Conservation (phyloP, 2,113 vertebrate species). For the Gymnogyps californianus region DNA sequence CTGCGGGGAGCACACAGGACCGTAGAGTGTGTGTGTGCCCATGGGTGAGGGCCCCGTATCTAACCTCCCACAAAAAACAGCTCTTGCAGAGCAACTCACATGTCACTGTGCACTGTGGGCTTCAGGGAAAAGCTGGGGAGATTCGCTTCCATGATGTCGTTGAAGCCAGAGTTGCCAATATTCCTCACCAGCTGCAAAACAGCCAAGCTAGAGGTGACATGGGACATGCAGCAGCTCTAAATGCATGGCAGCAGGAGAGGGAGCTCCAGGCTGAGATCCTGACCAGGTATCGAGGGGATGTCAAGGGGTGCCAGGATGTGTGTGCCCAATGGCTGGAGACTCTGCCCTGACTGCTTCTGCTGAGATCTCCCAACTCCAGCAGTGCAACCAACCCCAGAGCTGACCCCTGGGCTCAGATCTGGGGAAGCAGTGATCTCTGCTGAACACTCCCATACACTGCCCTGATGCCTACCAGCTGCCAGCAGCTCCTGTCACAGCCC, state of each 20-base stretch:
- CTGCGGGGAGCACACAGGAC: not conserved
- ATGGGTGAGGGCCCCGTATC: not conserved
- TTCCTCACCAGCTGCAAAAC: constrained; percentile 71
- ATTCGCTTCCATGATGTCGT: constrained; percentile 71
- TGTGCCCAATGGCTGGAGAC: not conserved
- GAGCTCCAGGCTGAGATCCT: not conserved
- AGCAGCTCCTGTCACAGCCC: not conserved
- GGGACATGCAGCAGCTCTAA: not conserved
- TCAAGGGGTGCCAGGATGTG: not conserved
- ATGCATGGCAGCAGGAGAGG: not conserved
- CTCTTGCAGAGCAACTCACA: constrained; percentile 51
- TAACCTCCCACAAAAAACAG: not conserved
- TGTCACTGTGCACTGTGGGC: constrained; percentile 65
- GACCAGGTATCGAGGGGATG: not conserved
- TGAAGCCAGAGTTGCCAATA: constrained; percentile 74
- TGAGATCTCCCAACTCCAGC: not conserved
- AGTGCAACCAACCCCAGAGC: not conserved
- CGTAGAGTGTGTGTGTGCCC: fast-evolving
- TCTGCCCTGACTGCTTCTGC: not conserved
- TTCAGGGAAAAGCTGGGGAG: constrained; percentile 62
- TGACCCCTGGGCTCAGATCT: not conserved
- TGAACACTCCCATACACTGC: not conserved
- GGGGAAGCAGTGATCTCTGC: not conserved
- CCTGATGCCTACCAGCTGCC: not conserved
- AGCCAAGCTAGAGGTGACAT: not conserved